Evolutionary conservation across 2,113 vertebrate species (phyloP).

Genomic region (Heterochromis multidens): DNA sequence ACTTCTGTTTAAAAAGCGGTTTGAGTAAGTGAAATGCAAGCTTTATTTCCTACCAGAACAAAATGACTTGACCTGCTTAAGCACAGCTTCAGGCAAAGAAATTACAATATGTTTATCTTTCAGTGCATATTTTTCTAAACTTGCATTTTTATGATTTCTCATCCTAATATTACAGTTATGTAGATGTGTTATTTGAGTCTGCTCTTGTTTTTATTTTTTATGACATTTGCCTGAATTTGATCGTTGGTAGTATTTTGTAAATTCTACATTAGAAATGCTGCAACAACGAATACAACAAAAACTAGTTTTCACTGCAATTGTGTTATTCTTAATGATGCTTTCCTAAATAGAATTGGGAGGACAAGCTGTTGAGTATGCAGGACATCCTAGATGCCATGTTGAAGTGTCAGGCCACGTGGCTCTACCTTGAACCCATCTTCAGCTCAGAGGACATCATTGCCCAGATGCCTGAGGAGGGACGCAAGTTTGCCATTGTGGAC

Average conservation of each 20-base stretch:
- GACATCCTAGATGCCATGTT: constrained; percentile 86
- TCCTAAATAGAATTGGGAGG: constrained; percentile 82
- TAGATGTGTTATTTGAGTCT: not conserved
- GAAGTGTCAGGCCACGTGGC: constrained; percentile 87
- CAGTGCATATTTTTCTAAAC: not conserved
- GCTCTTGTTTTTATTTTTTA: not conserved
- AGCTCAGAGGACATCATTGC: constrained; percentile 90
- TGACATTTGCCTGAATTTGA: not conserved
- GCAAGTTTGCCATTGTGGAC: constrained; percentile 85
- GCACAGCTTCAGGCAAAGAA: not conserved
- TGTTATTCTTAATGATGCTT: not conserved
- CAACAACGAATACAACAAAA: not conserved
- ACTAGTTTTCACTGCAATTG: not conserved
- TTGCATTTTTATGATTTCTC: not conserved
- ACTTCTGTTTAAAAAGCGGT: not conserved
- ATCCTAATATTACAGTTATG: not conserved
- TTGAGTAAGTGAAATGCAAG: not conserved
- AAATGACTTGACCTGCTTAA: not conserved
- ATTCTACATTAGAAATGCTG: not conserved
- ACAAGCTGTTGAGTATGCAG: constrained; percentile 83
- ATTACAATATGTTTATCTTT: not conserved
- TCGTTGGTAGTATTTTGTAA: not conserved
- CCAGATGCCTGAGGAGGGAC: constrained; percentile 93
- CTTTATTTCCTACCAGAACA: not conserved
- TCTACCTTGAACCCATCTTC: constrained; percentile 93